Conservation (phyloP, 2,113 vertebrate genomes). For the Actenoides lindsayi region DNA sequence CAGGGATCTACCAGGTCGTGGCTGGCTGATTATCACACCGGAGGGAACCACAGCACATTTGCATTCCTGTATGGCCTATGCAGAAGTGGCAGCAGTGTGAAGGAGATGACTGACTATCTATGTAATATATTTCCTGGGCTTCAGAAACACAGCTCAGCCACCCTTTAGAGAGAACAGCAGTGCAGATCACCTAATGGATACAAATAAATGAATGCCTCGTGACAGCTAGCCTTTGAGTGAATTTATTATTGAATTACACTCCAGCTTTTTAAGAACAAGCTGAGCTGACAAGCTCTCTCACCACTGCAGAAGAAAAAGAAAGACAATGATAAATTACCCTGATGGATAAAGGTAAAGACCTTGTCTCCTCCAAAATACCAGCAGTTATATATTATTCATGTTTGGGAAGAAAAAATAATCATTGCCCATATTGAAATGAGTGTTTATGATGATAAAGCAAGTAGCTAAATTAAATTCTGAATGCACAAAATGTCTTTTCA, state of each 20-base stretch:
- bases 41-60: not conserved
- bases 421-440: slow-evolving; percentile 80
- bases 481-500: slow-evolving; percentile 65
- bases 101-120: not conserved
- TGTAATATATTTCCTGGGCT: not conserved
- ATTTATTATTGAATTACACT: slow-evolving; percentile 81
- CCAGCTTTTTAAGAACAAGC: slow-evolving; percentile 72
- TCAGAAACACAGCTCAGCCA: not conserved
- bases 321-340: slow-evolving; percentile 78
- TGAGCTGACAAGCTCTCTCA: slow-evolving; percentile 71
- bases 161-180: slow-evolving; percentile 26
- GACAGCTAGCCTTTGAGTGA: slow-evolving; percentile 72
- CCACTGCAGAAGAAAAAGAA: slow-evolving; percentile 32
- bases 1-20: not conserved
- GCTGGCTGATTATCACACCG: not conserved
- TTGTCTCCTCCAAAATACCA: slow-evolving; percentile 85
- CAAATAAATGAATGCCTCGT: slow-evolving; percentile 71
- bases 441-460: slow-evolving; percentile 81
- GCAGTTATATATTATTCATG: slow-evolving; percentile 89
- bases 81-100: not conserved
- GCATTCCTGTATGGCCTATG: not conserved
- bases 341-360: slow-evolving; percentile 79
- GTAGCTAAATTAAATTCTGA: slow-evolving; percentile 65
- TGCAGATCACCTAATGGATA: slow-evolving; percentile 69
- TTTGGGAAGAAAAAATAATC: slow-evolving; percentile 70